Base-by-base conservation (phyloP, 1,140 invertebrate species). In the Battus philenor region DNA sequence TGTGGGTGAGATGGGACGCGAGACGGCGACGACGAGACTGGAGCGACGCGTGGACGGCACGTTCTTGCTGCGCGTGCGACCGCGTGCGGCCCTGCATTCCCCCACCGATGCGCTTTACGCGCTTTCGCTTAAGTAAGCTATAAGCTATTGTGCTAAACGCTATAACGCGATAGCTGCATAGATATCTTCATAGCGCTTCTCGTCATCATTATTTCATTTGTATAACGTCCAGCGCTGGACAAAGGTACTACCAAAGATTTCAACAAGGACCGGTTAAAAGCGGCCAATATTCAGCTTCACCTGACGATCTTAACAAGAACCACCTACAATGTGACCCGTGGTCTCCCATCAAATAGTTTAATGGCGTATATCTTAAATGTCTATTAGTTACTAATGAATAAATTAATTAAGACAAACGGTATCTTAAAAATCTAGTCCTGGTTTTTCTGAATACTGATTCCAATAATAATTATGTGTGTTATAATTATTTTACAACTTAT, bases 1-100 rank as follows among this genome's bases (percentile, higher is more conserved):
- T 86, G 95, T 95, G 17, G 94, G 94, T 11, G 93, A 93, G 84
- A 96, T 97, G 94, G 93, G 93, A 9, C 88, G 96, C 47, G 93
- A 95, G 54, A 89, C 87, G 39, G 96, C 96, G 4, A 90, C 92
- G n/a, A 86, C 88, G 45, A 90, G 92, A 27, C 81, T 98, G 20
- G 92, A 96, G 75, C 86, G 89, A 27, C 89, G 95, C 26, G 90
- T 92, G 54, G 91, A 95, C 80, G 96, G 96, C 47, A 97, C 96
- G 1, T 98, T 95, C 86, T 88, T 98, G 66, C 88, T 98, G 31
- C 87, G 97, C 31, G 91, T 96, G 45, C 90, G 95, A 39, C 93
- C 94, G 15, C 87, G 85, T 34, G 39, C 62, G 10, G 44, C 44
- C 9, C 48, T 49, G 44, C 86, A 86, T 20, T 76, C 87, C 39